Percentiles rank a stretch among this genome's conserved stretches.
Evolutionary conservation across 2,888 invertebrate species (phyloP).

Genomic region (Campoplex nolae): DNA sequence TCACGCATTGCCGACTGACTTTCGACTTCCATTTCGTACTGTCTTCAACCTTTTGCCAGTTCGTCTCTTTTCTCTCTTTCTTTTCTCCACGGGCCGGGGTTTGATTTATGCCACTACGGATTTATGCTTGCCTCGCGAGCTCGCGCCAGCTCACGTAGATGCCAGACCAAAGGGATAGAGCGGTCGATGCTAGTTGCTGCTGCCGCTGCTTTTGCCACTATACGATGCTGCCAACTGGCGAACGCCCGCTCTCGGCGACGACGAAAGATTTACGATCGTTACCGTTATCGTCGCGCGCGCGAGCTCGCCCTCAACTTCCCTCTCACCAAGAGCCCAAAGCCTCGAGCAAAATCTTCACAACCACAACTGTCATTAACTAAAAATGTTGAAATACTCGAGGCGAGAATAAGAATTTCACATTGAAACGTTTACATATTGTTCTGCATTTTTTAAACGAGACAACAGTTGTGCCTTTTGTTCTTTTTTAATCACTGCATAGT

Average conservation of each 20-base stretch:
- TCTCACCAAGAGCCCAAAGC: slow-evolving; percentile 23
- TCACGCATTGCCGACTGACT: slow-evolving; percentile 59
- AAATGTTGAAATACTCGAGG: slow-evolving; percentile 14
- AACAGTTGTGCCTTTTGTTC: slow-evolving; percentile 1
- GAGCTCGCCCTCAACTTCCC: slow-evolving; percentile 11
- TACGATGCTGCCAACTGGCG: slow-evolving; percentile 58
- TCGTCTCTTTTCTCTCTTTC: slow-evolving; percentile 45
- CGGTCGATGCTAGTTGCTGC: slow-evolving; percentile 61
- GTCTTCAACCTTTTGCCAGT: slow-evolving; percentile 48
- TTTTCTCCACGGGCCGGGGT: slow-evolving; percentile 53
- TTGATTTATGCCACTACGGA: slow-evolving; percentile 71
- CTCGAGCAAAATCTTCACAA: slow-evolving; percentile 38
- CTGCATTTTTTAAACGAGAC: slow-evolving; percentile 16
- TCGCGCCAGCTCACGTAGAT: slow-evolving; percentile 53
- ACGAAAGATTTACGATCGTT: slow-evolving; percentile 66
- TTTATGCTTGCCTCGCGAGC: slow-evolving; percentile 56
- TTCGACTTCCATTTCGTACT: slow-evolving; percentile 56
- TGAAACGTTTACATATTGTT: slow-evolving; percentile 28
- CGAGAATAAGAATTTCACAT: slow-evolving; percentile 1
- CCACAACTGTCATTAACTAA: slow-evolving; percentile 48
- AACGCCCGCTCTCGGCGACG: slow-evolving; percentile 67
- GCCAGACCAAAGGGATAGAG: slow-evolving; percentile 63
- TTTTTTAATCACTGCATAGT: background rate
- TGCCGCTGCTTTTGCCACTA: slow-evolving; percentile 49
- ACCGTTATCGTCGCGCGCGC: slow-evolving; percentile 63